Evolutionary conservation across 1,140 invertebrate species (phyloP).

Genomic region (Phthorimaea operculella): DNA sequence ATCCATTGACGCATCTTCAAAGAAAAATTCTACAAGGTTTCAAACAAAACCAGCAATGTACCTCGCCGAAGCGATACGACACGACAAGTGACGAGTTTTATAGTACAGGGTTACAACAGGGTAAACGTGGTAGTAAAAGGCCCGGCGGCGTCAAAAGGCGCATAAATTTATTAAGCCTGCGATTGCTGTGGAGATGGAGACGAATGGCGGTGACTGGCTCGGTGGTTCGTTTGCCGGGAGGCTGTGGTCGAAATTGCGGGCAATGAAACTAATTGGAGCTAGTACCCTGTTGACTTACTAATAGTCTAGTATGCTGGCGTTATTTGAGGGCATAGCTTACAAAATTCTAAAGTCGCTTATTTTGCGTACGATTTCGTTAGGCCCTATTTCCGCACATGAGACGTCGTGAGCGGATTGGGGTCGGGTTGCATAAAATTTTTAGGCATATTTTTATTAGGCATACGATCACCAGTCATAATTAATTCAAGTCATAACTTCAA

Average conservation of each 20-base stretch:
- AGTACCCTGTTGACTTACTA: too few relatives aligned
- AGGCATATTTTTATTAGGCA: too few relatives aligned
- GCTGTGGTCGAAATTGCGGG: not conserved
- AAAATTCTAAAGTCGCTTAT: too few relatives aligned
- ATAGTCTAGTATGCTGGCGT: too few relatives aligned
- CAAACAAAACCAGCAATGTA: not conserved
- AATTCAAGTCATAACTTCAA: too few relatives aligned
- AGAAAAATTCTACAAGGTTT: not conserved
- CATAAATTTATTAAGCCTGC: constrained; percentile 1
- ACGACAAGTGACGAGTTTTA: not conserved
- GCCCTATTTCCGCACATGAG: too few relatives aligned
- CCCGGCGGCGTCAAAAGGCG: not conserved
- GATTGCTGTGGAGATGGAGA: not conserved
- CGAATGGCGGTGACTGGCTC: too few relatives aligned
- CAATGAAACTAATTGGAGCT: not conserved
- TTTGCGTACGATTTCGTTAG: too few relatives aligned
- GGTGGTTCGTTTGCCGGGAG: not conserved
- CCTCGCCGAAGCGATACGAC: not conserved
- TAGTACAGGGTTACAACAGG: not conserved
- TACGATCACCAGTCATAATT: too few relatives aligned
- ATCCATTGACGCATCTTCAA: not conserved
- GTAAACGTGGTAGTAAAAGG: not conserved
- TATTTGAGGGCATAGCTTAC: too few relatives aligned
- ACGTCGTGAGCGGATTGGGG: too few relatives aligned
- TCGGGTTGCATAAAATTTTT: too few relatives aligned